These are phyloP conservation scores for Dexiosoma caninum DNA, from an alignment of 2,888 invertebrate species.

Conservation along the genomic window DNA sequence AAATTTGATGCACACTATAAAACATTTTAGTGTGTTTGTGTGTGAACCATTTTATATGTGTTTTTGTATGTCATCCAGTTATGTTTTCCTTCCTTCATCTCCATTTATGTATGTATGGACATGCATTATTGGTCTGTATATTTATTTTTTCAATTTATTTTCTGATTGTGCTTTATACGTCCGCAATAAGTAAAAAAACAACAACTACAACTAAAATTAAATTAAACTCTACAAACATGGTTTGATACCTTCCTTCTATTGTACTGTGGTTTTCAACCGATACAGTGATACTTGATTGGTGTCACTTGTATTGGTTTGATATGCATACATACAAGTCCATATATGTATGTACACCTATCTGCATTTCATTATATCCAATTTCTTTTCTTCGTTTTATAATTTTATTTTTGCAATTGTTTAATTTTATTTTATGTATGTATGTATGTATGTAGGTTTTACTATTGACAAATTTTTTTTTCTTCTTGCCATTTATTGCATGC, in stretches of 20 bases:
- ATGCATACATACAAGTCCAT: too few species aligned
- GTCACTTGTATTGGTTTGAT: background rate
- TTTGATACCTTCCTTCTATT: slow-evolving; percentile 33
- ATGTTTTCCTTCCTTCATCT: slow-evolving; percentile 21
- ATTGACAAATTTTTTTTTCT: slow-evolving; percentile 6
- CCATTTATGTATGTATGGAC: background rate
- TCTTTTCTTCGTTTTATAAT: background rate
- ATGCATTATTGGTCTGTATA: background rate
- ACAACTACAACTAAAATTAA: too few species aligned
- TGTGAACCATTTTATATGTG: background rate
- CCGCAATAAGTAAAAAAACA: background rate
- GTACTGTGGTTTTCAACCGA: background rate
- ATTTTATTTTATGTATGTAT: slow-evolving; percentile 13
- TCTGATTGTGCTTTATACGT: slow-evolving; percentile 8
- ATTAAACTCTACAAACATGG: background rate
- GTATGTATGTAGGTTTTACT: slow-evolving; percentile 39
- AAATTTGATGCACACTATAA: background rate
- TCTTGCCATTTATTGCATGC: slow-evolving; percentile 31
- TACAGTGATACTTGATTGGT: background rate
- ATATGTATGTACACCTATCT: background rate
- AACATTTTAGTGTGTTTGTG: background rate
- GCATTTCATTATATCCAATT: slow-evolving; percentile 1
- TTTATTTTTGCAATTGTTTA: slow-evolving; percentile 15
- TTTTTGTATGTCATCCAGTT: slow-evolving; percentile 10
- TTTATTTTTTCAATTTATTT: background rate